Evolutionary conservation across 2,797 vertebrate species (phyloP).

Genomic region (Rhinella marina): DNA sequence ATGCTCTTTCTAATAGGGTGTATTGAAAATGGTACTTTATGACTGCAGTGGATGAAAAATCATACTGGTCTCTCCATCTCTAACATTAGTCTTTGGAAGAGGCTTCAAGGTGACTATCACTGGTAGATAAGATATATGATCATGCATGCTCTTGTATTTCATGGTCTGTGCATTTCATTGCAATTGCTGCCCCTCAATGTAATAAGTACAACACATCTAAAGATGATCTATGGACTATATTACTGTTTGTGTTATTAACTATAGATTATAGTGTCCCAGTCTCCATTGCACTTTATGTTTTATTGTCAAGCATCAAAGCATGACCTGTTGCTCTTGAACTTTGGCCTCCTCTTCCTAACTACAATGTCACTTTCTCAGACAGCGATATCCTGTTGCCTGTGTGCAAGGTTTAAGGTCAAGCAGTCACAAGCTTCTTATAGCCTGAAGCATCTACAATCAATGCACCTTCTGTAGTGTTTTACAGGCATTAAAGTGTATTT

Average conservation of each 20-base stretch:
- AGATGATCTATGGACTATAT: neutral
- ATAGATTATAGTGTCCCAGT: no score
- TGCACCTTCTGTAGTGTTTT: neutral
- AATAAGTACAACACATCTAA: neutral
- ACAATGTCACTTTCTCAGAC: slow-evolving; percentile 2
- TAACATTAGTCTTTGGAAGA: neutral
- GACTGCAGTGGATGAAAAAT: no score
- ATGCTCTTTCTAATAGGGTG: no score
- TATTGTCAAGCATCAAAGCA: neutral
- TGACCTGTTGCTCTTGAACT: slow-evolving; percentile 38
- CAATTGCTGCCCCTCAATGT: neutral
- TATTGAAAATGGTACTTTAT: no score
- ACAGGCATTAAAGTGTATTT: neutral
- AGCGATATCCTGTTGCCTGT: slow-evolving; percentile 8
- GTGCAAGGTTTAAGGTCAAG: slow-evolving; percentile 41
- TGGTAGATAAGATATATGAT: neutral
- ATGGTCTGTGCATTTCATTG: neutral
- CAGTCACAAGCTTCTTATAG: slow-evolving; percentile 29
- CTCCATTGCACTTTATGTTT: neutral
- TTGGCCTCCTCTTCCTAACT: neutral
- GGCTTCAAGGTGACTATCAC: neutral
- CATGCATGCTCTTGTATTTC: neutral
- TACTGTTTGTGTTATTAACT: no score
- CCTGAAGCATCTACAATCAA: neutral
- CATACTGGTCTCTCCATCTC: neutral